Evolutionary conservation across 2,888 invertebrate genomes (phyloP).

Genomic region (Toxonevra muliebris): DNA sequence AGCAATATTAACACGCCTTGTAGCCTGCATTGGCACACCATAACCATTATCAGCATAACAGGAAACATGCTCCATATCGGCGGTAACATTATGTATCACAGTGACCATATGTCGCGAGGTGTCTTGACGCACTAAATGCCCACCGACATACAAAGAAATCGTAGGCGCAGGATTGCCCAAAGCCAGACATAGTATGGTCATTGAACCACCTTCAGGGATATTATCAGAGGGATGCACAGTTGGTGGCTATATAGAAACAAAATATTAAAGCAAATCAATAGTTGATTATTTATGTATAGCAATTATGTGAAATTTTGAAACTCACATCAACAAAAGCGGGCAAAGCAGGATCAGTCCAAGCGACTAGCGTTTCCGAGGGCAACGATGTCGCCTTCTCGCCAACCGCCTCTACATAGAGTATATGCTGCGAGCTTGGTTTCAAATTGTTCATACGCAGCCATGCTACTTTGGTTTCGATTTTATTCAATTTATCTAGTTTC

Average conservation of each 20-base stretch:
- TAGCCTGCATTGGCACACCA: conserved; percentile 87
- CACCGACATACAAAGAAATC: conserved; percentile 80
- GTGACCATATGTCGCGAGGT: conserved; percentile 87
- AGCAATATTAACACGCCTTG: conserved; percentile 80
- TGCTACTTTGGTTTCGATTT: conserved; percentile 74
- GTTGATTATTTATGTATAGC: neutral
- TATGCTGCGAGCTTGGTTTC: conserved; percentile 83
- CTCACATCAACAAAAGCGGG: conserved; percentile 86
- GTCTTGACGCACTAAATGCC: conserved; percentile 81
- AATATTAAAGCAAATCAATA: neutral
- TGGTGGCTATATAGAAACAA: conserved; percentile 71
- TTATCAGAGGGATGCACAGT: conserved; percentile 85
- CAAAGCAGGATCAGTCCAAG: conserved; percentile 88
- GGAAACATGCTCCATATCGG: conserved; percentile 86
- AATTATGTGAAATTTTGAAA: conserved; percentile 17
- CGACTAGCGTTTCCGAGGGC: conserved; percentile 83
- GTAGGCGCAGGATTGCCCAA: conserved; percentile 87
- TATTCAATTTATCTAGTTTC: conserved; percentile 70
- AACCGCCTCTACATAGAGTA: conserved; percentile 79
- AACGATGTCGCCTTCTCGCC: conserved; percentile 75
- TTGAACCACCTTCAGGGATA: conserved; percentile 84
- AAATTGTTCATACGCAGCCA: conserved; percentile 77
- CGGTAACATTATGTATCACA: conserved; percentile 83
- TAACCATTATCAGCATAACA: conserved; percentile 90
- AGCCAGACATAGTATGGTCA: conserved; percentile 86